These are phyloP conservation scores for Heliothis peltigera DNA, from an alignment of 2,888 invertebrate species.

Conservation along the genomic window DNA sequence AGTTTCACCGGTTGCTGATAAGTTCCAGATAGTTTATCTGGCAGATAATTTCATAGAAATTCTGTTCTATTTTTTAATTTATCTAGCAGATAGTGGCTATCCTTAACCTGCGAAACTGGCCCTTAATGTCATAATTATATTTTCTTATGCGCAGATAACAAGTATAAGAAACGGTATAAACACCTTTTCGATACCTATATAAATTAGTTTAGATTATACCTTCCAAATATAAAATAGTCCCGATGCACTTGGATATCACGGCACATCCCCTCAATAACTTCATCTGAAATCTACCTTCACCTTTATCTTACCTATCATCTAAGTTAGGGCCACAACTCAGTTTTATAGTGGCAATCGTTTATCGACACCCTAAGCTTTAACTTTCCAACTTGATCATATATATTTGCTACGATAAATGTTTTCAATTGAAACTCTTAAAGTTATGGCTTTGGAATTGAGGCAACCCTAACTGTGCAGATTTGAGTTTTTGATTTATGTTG, in stretches of 20 bases:
- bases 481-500: slow-evolving; percentile 34
- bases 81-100: no score
- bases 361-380: slow-evolving; percentile 64
- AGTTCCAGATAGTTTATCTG: no score
- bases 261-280: slow-evolving; percentile 21
- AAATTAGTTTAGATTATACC: neutral
- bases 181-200: no score
- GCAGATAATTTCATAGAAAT: no score
- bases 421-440: slow-evolving; percentile 56
- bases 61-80: no score
- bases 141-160: no score
- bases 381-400: slow-evolving; percentile 65
- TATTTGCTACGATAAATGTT: slow-evolving; percentile 56
- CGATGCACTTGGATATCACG: slow-evolving; percentile 31
- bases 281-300: slow-evolving; percentile 63
- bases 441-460: slow-evolving; percentile 46
- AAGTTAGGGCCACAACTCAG: slow-evolving; percentile 74
- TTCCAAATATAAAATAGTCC: slow-evolving; percentile 3
- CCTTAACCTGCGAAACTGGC: no score
- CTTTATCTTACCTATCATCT: slow-evolving; percentile 70
- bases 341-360: slow-evolving; percentile 77
- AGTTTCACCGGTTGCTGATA: no score
- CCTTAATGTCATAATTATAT: no score
- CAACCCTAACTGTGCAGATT: slow-evolving; percentile 23
- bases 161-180: no score